Percentiles rank a stretch among this genome's conserved stretches.
Evolutionary conservation across 2,888 invertebrate genomes (phyloP).

Genomic region (Dynastes hyllus): DNA sequence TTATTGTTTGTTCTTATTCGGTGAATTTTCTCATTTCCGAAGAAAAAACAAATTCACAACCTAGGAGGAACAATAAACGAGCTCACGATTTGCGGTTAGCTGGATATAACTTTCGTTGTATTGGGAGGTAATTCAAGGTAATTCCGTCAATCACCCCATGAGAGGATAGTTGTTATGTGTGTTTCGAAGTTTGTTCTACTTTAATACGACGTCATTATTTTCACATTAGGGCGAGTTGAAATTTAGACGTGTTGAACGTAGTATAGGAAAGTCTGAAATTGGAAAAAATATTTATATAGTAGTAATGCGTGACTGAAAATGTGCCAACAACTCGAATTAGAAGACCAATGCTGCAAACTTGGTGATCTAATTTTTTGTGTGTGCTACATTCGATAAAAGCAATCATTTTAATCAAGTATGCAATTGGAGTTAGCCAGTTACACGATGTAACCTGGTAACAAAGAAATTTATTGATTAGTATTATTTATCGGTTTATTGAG

Average conservation of each 20-base stretch:
- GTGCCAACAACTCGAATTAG: too few relatives aligned
- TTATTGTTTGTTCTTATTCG: neutral
- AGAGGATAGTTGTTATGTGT: constrained; percentile 10
- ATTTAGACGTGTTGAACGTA: neutral
- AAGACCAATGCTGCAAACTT: too few relatives aligned
- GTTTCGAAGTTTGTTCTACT: constrained; percentile 29
- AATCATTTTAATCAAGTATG: too few relatives aligned
- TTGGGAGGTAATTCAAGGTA: constrained; percentile 14
- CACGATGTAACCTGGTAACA: too few relatives aligned
- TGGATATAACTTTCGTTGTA: constrained; percentile 19
- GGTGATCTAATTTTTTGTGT: too few relatives aligned
- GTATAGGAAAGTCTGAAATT: too few relatives aligned
- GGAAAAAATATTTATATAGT: neutral
- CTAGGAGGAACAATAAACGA: constrained; percentile 25
- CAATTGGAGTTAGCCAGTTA: too few relatives aligned
- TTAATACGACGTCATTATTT: constrained; percentile 22
- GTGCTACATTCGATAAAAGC: too few relatives aligned
- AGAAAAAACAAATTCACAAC: constrained; percentile 5
- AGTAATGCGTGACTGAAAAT: too few relatives aligned
- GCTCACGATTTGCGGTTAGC: constrained; percentile 30
- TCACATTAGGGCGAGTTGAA: constrained; percentile 13
- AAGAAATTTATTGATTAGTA: too few relatives aligned
- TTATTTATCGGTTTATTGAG: too few relatives aligned
- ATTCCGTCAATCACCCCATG: constrained; percentile 16
- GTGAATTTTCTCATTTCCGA: neutral